These are phyloP conservation scores for Beris chalybata DNA, from an alignment of 2,888 invertebrate genomes.

Conservation along the genomic window DNA sequence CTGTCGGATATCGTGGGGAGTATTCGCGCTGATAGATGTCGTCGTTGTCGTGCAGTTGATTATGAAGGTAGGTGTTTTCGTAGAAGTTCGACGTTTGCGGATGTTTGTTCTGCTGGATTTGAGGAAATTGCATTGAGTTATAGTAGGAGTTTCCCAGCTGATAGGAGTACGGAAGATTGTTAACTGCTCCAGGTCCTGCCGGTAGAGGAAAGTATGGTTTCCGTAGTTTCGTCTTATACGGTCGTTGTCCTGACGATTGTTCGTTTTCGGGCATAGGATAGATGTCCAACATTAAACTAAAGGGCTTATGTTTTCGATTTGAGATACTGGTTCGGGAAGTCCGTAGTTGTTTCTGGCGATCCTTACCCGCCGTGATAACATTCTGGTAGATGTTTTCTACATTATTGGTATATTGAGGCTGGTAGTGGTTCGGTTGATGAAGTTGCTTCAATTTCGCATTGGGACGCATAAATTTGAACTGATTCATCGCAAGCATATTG, in stretches of 20 bases:
- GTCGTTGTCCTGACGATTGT: constrained; percentile 49
- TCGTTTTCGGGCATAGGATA: constrained; percentile 60
- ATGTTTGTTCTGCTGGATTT: constrained; percentile 39
- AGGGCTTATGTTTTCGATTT: constrained; percentile 57
- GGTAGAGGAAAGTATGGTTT: constrained; percentile 19
- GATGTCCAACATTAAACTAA: constrained; percentile 68
- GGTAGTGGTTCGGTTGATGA: background rate
- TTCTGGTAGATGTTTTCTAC: constrained; percentile 34
- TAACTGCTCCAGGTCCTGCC: constrained; percentile 25
- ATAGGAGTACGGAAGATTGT: constrained; percentile 26
- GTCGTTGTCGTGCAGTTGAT: constrained; percentile 38
- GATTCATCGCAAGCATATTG: constrained; percentile 68
- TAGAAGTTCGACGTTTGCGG: constrained; percentile 37
- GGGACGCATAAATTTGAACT: constrained; percentile 43
- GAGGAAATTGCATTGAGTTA: constrained; percentile 40
- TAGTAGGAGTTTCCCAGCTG: constrained; percentile 38
- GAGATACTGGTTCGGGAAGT: background rate
- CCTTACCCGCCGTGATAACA: constrained; percentile 19
- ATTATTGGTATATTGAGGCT: constrained; percentile 15
- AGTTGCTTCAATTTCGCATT: constrained; percentile 5
- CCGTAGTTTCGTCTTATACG: constrained; percentile 37
- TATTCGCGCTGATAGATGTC: constrained; percentile 34
- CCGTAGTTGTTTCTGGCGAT: background rate
- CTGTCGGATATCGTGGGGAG: constrained; percentile 3
- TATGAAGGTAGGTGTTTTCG: constrained; percentile 44